A percentile compares a stretch with the other conserved stretches of the same genome.
Evolutionary conservation across 2,888 invertebrate species (phyloP).

Genomic region (Pinctada fucata): DNA sequence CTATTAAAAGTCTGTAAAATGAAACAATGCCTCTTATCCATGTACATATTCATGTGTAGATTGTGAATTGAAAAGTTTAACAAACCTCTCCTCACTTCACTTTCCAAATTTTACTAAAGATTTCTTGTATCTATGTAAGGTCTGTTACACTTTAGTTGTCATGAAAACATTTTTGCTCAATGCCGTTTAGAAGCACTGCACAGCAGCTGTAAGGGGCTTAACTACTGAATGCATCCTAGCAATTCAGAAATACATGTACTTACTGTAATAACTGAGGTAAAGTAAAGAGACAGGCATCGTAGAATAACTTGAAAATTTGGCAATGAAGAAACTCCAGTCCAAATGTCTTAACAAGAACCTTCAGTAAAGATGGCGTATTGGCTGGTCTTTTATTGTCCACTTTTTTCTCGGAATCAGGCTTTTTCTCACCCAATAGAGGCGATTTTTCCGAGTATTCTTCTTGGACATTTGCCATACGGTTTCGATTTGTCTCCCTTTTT

Average conservation of each 20-base stretch:
- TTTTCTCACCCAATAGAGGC: slow-evolving; percentile 42
- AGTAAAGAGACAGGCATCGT: slow-evolving; percentile 59
- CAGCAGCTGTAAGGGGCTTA: no score
- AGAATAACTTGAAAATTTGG: slow-evolving; percentile 64
- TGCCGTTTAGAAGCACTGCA: no score
- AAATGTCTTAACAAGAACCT: slow-evolving; percentile 63
- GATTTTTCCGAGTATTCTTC: slow-evolving; percentile 43
- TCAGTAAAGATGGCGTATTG: slow-evolving; percentile 74
- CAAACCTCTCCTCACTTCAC: neutral
- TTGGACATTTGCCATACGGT: neutral
- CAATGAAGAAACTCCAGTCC: slow-evolving; percentile 62
- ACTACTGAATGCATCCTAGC: no score
- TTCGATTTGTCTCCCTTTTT: no score
- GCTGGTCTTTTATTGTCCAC: slow-evolving; percentile 29
- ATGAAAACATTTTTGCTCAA: no score
- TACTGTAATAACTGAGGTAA: slow-evolving; percentile 60
- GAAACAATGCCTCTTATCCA: neutral
- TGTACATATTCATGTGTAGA: neutral
- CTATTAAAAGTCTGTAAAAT: slow-evolving; percentile 65
- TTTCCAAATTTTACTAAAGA: no score
- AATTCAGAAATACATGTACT: slow-evolving; percentile 9
- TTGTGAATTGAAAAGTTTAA: neutral
- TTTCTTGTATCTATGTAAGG: no score
- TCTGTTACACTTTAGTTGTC: no score
- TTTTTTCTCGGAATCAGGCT: slow-evolving; percentile 26